Percentiles rank a stretch among this genome's conserved stretches.
phyloP scores from a whole-genome alignment of 1,140 invertebrate genomes.

The Drosophila tani region DNA sequence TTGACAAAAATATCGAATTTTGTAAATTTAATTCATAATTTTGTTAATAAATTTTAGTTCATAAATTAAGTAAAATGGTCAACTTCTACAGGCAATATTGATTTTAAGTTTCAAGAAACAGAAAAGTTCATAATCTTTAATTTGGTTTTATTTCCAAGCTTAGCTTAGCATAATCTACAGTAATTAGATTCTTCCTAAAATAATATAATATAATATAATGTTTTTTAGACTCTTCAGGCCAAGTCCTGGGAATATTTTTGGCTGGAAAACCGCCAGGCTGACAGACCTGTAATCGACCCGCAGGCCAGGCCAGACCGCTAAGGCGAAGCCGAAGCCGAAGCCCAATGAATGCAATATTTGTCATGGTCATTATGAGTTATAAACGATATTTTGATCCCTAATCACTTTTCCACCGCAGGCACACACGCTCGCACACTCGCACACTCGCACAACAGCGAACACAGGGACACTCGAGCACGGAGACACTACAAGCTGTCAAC shows the following conservation, averaged over 20 bases:
- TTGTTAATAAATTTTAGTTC: no score
- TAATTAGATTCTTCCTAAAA: no score
- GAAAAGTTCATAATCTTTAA: no score
- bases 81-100: background rate
- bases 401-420: slow-evolving; percentile 62
- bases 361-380: slow-evolving; percentile 82
- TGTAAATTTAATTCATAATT: no score
- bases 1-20: no score
- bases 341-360: slow-evolving; percentile 70
- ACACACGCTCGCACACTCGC: slow-evolving; percentile 10
- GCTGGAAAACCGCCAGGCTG: background rate
- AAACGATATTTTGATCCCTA: slow-evolving; percentile 82
- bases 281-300: slow-evolving; percentile 1
- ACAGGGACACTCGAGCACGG: slow-evolving; percentile 13
- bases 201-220: no score
- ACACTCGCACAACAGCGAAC: background rate
- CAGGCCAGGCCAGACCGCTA: slow-evolving; percentile 3
- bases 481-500: slow-evolving; percentile 74
- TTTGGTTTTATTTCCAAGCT: no score
- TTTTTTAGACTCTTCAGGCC: background rate
- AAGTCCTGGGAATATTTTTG: background rate
- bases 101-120: background rate
- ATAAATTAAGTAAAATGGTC: background rate
- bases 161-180: background rate
- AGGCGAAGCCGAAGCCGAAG: slow-evolving; percentile 1